A percentile compares a stretch with the other conserved stretches of the same genome.
These are phyloP conservation scores for Drosophila peninsularis DNA, from an alignment of 2,888 invertebrate species.

Conservation along the genomic window DNA sequence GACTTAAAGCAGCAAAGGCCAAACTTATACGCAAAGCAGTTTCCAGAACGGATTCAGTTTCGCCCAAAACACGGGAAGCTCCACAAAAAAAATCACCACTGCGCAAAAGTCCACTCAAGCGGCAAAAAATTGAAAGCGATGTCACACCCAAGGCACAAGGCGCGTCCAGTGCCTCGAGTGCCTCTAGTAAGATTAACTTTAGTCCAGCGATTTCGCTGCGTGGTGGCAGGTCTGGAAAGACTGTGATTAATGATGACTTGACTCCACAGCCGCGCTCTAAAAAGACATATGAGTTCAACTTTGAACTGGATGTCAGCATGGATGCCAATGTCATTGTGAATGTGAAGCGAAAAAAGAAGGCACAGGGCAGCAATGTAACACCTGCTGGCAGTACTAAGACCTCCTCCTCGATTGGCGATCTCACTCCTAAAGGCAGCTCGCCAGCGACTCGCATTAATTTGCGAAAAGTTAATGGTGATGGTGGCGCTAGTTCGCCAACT, in stretches of 20 bases:
- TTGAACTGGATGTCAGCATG: slow-evolving; percentile 84
- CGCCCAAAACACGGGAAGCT: slow-evolving; percentile 49
- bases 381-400: slow-evolving; percentile 23
- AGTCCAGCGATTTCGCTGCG: slow-evolving; percentile 75
- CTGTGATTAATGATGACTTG: slow-evolving; percentile 82
- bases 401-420: slow-evolving; percentile 25
- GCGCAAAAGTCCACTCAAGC: slow-evolving; percentile 43
- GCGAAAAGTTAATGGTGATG: slow-evolving; percentile 67
- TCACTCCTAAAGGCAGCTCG: slow-evolving; percentile 44
- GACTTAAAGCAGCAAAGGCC: slow-evolving; percentile 13
- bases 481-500: slow-evolving; percentile 24
- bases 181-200: slow-evolving; percentile 73
- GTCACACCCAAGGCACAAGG: slow-evolving; percentile 34
- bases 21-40: slow-evolving; percentile 31
- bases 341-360: slow-evolving; percentile 83
- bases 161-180: slow-evolving; percentile 41
- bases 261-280: slow-evolving; percentile 81
- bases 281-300: slow-evolving; percentile 84
- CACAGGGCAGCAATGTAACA: background rate
- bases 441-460: slow-evolving; percentile 79
- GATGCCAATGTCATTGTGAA: slow-evolving; percentile 85
- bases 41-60: slow-evolving; percentile 28
- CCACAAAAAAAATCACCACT: slow-evolving; percentile 29
- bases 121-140: slow-evolving; percentile 42
- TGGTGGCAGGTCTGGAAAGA: slow-evolving; percentile 77